Base-by-base conservation (phyloP, 1,140 invertebrate genomes). In the Tigriopus japonicus region DNA sequence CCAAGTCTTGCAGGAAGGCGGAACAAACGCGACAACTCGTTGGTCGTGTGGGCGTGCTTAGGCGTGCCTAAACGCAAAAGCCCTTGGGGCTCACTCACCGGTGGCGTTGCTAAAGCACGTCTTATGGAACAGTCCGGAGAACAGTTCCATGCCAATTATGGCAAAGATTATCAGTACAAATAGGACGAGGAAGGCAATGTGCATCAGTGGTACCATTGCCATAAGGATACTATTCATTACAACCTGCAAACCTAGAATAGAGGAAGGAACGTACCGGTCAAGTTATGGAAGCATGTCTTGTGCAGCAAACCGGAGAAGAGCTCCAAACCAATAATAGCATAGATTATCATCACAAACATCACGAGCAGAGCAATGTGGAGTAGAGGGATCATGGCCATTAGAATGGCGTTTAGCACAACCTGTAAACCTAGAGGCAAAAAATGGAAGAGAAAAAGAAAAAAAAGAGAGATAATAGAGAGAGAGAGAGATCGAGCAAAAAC, bases 151-250 rank as follows among this genome's bases (percentile, higher is more conserved):
- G 62, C 95, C 95, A 68, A 99, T 95, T 71, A 99, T 98, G 65
- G 95, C 95, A 74, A 98, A 99, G 74, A 98, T 98, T 72, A 98
- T 96, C 72, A 99, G 98, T 69, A 98, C 95, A 77, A 99, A 99
- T 66, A 98, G 81, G 69, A 99, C 95, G 65, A 99, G 79, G 66
- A 99, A 79, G 70, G 93, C 94, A 74, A 99, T 98, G 78, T 99
- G 95, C 66, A 99, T 79, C 71, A 99, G 81, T 71, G 95, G 96
- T 72, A 98, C 84, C 94, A 99, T 98, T 68, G 95, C 96, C 76
- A 90, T 86, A 66, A 99, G 78, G 77, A 99, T 99, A 64, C 96
- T 97, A 76, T 99, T 99, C 69, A 99, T 77, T 66, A 99, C 96
- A 71, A 99, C 93, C 78, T 99, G 96, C 66, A 98, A 80, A 87